Percentiles rank a stretch among this genome's conserved stretches.
These are phyloP conservation scores for Cyanoderma ruficeps DNA, from an alignment of 2,113 vertebrate genomes.

Conservation along the genomic window DNA sequence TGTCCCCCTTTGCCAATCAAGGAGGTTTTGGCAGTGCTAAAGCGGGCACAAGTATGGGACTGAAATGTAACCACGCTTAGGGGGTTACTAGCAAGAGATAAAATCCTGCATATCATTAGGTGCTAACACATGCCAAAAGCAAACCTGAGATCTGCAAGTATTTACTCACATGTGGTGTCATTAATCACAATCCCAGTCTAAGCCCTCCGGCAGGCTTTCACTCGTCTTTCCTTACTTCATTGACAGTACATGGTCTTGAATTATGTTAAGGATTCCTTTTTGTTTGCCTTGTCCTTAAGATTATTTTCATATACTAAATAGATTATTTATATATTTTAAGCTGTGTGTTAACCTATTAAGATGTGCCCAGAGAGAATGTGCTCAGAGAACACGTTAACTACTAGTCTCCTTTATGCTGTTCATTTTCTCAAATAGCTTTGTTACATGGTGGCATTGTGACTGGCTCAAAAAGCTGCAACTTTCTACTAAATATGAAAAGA, in stretches of 20 bases:
- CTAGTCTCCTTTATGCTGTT: not conserved
- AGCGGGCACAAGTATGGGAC: not conserved
- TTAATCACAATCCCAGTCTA: not conserved
- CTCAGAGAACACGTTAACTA: not conserved
- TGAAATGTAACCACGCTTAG: accelerated
- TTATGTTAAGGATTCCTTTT: not conserved
- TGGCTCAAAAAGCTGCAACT: not conserved
- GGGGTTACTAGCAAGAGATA: not conserved
- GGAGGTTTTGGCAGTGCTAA: not conserved
- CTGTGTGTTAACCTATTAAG: not conserved
- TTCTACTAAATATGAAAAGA: not conserved
- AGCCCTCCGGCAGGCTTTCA: not conserved
- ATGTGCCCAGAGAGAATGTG: not conserved
- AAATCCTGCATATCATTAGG: not conserved
- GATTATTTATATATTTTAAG: not conserved
- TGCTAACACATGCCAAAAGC: not conserved
- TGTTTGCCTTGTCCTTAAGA: not conserved
- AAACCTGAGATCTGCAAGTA: not conserved
- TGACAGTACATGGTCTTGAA: not conserved
- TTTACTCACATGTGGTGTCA: not conserved
- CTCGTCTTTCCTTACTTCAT: not conserved
- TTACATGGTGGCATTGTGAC: not conserved
- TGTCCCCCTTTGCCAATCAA: not conserved
- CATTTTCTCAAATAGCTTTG: not conserved
- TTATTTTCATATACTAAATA: not conserved